phyloP scores from a whole-genome alignment of 2,888 invertebrate genomes.

The Entomobrya multifasciata region DNA sequence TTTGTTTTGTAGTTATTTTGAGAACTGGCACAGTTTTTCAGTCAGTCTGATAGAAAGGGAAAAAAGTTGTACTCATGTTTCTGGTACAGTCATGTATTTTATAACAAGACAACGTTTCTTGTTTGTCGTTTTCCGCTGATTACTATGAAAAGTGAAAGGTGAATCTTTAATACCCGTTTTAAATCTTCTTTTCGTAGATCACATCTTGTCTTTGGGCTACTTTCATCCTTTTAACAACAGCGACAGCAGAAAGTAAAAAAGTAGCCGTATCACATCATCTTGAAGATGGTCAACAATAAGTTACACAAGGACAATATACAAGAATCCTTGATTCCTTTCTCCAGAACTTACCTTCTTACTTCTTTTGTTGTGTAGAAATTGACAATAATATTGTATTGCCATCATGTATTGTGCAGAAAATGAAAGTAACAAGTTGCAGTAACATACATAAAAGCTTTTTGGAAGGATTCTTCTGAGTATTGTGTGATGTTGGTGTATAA shows the following conservation, averaged over 20 bases:
- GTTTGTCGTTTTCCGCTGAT: conserved; percentile 47
- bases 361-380: too few species aligned
- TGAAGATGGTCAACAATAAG: background rate
- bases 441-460: too few species aligned
- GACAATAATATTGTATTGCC: too few species aligned
- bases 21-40: background rate
- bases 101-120: too few species aligned
- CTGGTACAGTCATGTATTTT: conserved; percentile 23
- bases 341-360: too few species aligned
- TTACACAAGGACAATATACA: background rate
- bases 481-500: too few species aligned
- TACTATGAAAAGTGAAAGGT: conserved; percentile 47
- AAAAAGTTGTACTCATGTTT: background rate
- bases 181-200: conserved; percentile 18
- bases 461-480: too few species aligned
- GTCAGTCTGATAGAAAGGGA: conserved; percentile 29
- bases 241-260: background rate
- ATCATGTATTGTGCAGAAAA: too few species aligned
- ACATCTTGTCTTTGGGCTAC: background rate
- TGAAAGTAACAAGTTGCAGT: too few species aligned
- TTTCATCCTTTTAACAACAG: conserved; percentile 3
- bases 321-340: background rate
- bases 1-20: too few species aligned
- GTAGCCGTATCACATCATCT: background rate
- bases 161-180: conserved; percentile 17